Conservation (phyloP, 2,888 invertebrate genomes). For the Cerastis leucographa region DNA sequence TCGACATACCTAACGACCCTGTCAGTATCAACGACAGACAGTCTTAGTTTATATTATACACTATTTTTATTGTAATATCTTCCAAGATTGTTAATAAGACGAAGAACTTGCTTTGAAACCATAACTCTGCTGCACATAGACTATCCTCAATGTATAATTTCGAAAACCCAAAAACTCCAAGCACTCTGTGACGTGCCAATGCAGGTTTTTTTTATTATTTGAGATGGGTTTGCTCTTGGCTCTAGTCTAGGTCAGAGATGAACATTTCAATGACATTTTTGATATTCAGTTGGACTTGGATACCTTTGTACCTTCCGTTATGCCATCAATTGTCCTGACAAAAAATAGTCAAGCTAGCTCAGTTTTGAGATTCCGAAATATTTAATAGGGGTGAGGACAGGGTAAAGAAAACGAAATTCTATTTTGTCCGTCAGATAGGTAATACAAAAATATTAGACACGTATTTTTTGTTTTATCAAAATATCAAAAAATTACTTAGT, state of each 20-base stretch:
- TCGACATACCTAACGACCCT: conserved; percentile 71
- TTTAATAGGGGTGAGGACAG: too few species aligned
- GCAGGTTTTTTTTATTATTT: neutral
- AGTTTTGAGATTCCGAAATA: neutral
- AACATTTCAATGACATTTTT: neutral
- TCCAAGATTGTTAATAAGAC: conserved; percentile 17
- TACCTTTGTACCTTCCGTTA: neutral
- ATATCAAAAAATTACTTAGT: too few species aligned
- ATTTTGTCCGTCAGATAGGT: too few species aligned
- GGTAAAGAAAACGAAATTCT: too few species aligned
- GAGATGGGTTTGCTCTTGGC: too few species aligned
- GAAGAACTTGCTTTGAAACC: neutral
- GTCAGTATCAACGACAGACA: conserved; percentile 62
- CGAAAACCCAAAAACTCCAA: neutral
- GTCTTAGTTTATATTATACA: conserved; percentile 10
- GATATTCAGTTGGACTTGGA: neutral
- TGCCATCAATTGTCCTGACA: too few species aligned
- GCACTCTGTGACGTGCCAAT: neutral
- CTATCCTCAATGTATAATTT: neutral
- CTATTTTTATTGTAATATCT: neutral
- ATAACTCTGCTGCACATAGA: neutral
- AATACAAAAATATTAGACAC: too few species aligned
- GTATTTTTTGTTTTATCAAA: too few species aligned
- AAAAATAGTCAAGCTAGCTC: neutral
- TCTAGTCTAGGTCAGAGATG: too few species aligned